Percentiles rank a stretch among this genome's conserved stretches.
Evolutionary conservation across 2,113 vertebrate genomes (phyloP).

Genomic region (Galeopterus variegatus): DNA sequence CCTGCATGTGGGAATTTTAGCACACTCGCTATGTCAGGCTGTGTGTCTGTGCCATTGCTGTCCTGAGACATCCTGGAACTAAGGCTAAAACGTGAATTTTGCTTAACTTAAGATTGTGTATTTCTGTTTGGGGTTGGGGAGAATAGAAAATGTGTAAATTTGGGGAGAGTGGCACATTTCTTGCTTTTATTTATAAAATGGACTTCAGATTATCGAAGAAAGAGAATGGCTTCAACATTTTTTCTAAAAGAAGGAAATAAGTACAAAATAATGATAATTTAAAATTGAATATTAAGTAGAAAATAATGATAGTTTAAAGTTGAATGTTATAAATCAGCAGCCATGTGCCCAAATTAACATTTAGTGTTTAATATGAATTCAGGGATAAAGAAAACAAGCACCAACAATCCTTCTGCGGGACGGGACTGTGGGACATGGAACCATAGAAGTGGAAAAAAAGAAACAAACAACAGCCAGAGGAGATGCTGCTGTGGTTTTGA

Average conservation of each 20-base stretch:
- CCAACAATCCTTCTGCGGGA: too few relatives aligned
- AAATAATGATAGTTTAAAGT: conserved; percentile 11
- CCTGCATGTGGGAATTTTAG: neutral
- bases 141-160: neutral
- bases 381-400: conserved; percentile 85
- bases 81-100: conserved; percentile 22
- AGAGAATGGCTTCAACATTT: neutral
- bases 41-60: neutral
- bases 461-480: conserved; percentile 48
- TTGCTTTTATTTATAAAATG: neutral
- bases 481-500: neutral
- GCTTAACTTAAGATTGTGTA: neutral
- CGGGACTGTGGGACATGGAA: conserved; percentile 83
- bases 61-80: neutral
- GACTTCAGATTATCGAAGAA: conserved; percentile 37
- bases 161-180: neutral
- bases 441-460: conserved; percentile 82
- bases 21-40: neutral
- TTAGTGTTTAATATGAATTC: conserved; percentile 57
- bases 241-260: conserved; percentile 18
- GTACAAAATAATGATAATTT: neutral
- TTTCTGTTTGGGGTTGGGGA: neutral
- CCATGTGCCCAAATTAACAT: neutral
- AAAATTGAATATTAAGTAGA: neutral
- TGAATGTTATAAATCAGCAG: too few relatives aligned